These are phyloP conservation scores for Mythimna albipuncta DNA, from an alignment of 2,888 invertebrate genomes.

Conservation along the genomic window DNA sequence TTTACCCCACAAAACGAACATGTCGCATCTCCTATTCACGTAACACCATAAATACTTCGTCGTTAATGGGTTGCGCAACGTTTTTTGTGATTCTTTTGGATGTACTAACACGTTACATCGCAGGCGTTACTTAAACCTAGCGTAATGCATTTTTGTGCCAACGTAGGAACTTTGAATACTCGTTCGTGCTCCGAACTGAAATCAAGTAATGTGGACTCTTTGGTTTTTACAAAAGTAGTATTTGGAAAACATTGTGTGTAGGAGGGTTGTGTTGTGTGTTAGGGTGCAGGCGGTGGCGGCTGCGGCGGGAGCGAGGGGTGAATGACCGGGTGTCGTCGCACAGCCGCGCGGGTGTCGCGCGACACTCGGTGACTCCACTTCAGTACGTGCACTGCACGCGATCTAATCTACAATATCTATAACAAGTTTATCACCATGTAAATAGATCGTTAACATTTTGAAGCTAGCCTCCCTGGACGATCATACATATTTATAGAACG, in stretches of 20 bases:
- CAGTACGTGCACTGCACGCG: slow-evolving; percentile 58
- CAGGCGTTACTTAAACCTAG: slow-evolving; percentile 24
- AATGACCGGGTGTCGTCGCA: slow-evolving; percentile 76
- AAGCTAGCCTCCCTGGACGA: slow-evolving; percentile 35
- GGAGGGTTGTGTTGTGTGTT: slow-evolving; percentile 66
- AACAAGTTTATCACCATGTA: slow-evolving; percentile 47
- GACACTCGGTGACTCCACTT: slow-evolving; percentile 45
- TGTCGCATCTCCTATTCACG: slow-evolving; percentile 49
- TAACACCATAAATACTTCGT: slow-evolving; percentile 42
- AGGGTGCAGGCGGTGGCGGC: slow-evolving; percentile 62
- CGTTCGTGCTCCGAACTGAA: slow-evolving; percentile 7
- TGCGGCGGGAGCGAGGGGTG: slow-evolving; percentile 70
- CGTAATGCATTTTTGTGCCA: slow-evolving; percentile 11
- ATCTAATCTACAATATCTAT: slow-evolving; percentile 58
- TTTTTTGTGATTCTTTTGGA: slow-evolving; percentile 46
- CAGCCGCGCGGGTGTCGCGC: slow-evolving; percentile 68
- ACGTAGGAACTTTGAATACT: slow-evolving; percentile 2
- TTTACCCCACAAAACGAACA: slow-evolving; percentile 33
- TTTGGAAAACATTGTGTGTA: slow-evolving; percentile 41
- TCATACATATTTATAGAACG: slow-evolving; percentile 50
- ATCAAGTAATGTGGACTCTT: slow-evolving; percentile 22
- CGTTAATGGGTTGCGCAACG: slow-evolving; percentile 45
- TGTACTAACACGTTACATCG: slow-evolving; percentile 33
- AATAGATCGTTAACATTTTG: slow-evolving; percentile 55
- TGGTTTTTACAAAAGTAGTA: slow-evolving; percentile 49